Conservation (phyloP, 1,140 invertebrate genomes). For the Amyelois transitella region DNA sequence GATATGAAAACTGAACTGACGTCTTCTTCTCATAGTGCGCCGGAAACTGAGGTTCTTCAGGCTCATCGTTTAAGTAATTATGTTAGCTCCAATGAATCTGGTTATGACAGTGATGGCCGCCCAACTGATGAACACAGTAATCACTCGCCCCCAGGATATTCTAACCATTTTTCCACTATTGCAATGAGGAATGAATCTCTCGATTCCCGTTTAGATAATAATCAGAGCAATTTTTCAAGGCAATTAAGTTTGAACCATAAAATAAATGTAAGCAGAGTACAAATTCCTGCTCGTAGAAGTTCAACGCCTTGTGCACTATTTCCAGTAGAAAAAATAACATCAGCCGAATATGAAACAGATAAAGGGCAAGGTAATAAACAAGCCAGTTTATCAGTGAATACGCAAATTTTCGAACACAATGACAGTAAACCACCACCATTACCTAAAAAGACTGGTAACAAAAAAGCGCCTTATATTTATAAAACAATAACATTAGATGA, state of each 20-base stretch:
- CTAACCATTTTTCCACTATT: slow-evolving; percentile 39
- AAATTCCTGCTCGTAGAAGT: slow-evolving; percentile 60
- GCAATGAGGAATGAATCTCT: slow-evolving; percentile 27
- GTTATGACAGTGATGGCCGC: slow-evolving; percentile 86
- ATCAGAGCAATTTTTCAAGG: slow-evolving; percentile 51
- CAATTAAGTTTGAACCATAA: slow-evolving; percentile 67
- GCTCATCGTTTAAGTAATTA: slow-evolving; percentile 79
- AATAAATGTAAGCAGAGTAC: slow-evolving; percentile 54
- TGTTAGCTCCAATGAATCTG: slow-evolving; percentile 87
- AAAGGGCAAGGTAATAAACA: slow-evolving; percentile 26
- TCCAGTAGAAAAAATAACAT: slow-evolving; percentile 46
- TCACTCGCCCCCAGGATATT: slow-evolving; percentile 68
- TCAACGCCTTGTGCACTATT: slow-evolving; percentile 65
- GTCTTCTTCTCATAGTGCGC: slow-evolving; percentile 62
- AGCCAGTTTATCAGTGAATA: slow-evolving; percentile 27
- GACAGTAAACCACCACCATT: slow-evolving; percentile 64
- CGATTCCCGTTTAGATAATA: slow-evolving; percentile 31
- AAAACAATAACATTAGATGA: slow-evolving; percentile 72
- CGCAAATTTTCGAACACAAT: slow-evolving; percentile 45
- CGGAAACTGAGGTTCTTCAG: slow-evolving; percentile 49
- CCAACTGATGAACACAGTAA: slow-evolving; percentile 74
- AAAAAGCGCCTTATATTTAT: slow-evolving; percentile 64
- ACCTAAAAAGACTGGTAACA: slow-evolving; percentile 62
- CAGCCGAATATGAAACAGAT: slow-evolving; percentile 46
- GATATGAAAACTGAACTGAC: slow-evolving; percentile 60